Base-by-base conservation (phyloP, 2,888 invertebrate species). In the Drosophila dives region DNA sequence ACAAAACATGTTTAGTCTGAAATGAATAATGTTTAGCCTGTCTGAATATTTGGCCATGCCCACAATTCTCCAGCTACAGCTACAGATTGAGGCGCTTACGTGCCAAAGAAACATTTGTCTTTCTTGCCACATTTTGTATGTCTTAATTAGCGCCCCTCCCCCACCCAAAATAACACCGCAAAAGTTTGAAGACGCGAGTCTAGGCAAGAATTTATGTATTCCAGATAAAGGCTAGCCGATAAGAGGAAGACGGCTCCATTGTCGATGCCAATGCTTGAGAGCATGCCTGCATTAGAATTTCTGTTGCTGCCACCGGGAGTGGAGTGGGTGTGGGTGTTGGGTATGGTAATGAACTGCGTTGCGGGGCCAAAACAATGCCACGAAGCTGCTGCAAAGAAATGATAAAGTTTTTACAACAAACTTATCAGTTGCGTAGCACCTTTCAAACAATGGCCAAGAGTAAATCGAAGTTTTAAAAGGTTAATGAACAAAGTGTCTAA, bases 31-130 rank as follows among this genome's bases (percentile, higher is more conserved):
- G 74, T 69, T 62, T 64, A 23, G 64, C 50, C 33, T 36, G 53
- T 23, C 36, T 40, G 29, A 51, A 62, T 40, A 54, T 51, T 40
- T 6, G 15, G 20, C 54, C 17, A 55, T 53, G 32, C 49, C 60
- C 38, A 40, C 60, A 65, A 53, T 49, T 60, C 66, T 50, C 55
- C 53, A 60, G 58, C 58, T 42, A 49, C 51, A 60, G 58, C 58
- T 42, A 49, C 64, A 72, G 75, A 86, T 80, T 87, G 88, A 89
- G 72, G 88, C 75, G 77, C 67, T 91, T 82, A 91, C 91, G 91
- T 91, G 91, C 85, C 77, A 75, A 56, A 64, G 60, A 65, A 78
- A 82, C 87, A 91, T 91, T 87, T 85, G 79, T 91, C 91, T 87
- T 82, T 54, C 54, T 23, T 59, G 76, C 78, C 79, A 80, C 89